phyloP scores from a whole-genome alignment of 2,797 vertebrate species.

The Acipenser ruthenus region DNA sequence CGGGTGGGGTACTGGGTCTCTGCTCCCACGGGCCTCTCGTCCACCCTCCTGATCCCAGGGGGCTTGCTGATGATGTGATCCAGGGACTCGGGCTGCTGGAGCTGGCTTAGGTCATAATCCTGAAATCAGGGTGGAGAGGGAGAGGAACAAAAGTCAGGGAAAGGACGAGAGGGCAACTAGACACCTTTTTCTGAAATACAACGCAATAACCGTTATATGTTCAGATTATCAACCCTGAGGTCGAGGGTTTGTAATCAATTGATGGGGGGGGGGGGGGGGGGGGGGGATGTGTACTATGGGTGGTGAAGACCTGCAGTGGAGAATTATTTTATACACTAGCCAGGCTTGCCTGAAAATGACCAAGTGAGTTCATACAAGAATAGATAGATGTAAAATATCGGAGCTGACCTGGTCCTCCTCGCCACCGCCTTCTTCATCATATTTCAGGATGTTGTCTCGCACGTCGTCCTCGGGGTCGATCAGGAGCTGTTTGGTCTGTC shows the following conservation, averaged over 20 bases:
- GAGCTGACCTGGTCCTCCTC: constrained; percentile 85
- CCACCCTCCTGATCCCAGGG: constrained; percentile 80
- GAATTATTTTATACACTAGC: no score
- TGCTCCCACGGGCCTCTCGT: constrained; percentile 83
- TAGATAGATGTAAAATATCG: not conserved
- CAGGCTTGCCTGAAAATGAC: no score
- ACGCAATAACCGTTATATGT: no score
- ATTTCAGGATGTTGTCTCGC: constrained; percentile 90
- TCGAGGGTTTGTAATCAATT: no score
- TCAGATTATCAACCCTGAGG: no score
- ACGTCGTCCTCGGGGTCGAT: constrained; percentile 92
- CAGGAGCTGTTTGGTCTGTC: constrained; percentile 86
- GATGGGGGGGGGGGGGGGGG: no score
- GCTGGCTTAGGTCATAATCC: constrained; percentile 94
- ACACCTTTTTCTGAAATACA: no score
- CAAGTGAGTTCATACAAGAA: no score
- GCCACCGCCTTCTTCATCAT: constrained; percentile 86
- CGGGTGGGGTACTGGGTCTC: constrained; percentile 88
- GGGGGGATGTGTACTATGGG: no score
- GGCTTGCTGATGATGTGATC: constrained; percentile 84
- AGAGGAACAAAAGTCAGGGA: not conserved
- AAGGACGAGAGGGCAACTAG: not conserved
- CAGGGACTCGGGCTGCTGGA: constrained; percentile 88
- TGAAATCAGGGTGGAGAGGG: constrained; percentile 36
- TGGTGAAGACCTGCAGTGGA: not conserved